These are phyloP conservation scores for Metopolophium dirhodum DNA, from an alignment of 1,140 invertebrate species.

Conservation along the genomic window DNA sequence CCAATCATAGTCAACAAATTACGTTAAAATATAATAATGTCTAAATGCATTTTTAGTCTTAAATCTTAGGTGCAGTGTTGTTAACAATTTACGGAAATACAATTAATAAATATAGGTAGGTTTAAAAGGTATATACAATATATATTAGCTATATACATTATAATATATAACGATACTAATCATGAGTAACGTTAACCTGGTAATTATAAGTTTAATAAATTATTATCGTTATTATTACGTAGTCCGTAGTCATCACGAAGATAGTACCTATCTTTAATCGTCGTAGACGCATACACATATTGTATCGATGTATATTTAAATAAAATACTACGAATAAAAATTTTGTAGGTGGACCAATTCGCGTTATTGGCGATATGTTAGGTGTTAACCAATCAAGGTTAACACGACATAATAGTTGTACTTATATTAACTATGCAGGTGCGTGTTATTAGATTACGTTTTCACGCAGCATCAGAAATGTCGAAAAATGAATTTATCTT, in stretches of 20 bases:
- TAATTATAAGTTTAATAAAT: background rate
- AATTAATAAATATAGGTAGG: background rate
- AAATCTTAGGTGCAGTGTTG: background rate
- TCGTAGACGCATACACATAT: too few relatives aligned
- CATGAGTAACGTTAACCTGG: background rate
- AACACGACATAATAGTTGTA: too few relatives aligned
- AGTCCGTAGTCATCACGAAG: background rate
- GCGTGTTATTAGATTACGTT: background rate
- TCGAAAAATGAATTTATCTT: background rate
- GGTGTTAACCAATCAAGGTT: too few relatives aligned
- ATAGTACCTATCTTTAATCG: too few relatives aligned
- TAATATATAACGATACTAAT: background rate
- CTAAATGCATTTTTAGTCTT: background rate
- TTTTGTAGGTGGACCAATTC: too few relatives aligned
- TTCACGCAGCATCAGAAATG: background rate
- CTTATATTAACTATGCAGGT: too few relatives aligned
- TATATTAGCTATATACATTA: too few relatives aligned
- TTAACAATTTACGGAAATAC: background rate
- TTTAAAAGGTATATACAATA: background rate
- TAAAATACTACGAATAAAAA: too few relatives aligned
- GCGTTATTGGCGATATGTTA: too few relatives aligned
- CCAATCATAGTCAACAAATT: background rate
- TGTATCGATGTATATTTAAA: too few relatives aligned
- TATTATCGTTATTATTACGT: background rate
- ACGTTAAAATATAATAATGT: background rate